These are phyloP conservation scores for Camponotus pennsylvanicus DNA, from an alignment of 1,140 invertebrate genomes.

Conservation along the genomic window DNA sequence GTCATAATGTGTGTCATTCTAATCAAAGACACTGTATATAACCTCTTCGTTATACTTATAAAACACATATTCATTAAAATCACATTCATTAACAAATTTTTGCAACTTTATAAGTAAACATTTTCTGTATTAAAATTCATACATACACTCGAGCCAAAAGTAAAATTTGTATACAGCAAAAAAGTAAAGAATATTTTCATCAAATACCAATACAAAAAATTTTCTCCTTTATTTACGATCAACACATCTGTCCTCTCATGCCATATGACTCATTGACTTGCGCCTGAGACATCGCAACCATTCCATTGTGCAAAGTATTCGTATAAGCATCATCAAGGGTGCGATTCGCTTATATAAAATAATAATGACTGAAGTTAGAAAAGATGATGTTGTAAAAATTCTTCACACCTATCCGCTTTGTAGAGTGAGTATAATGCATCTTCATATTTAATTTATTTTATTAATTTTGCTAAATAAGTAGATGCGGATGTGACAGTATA, in stretches of 20 bases:
- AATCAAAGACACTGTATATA: not conserved
- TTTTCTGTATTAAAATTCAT: not conserved
- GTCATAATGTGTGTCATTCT: not conserved
- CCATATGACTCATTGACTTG: conserved; percentile 54
- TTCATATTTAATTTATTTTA: not conserved
- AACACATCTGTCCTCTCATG: not conserved
- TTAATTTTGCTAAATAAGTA: conserved; percentile 12
- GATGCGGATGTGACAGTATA: not conserved
- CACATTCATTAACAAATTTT: not conserved
- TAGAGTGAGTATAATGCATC: conserved; percentile 79
- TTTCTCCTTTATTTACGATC: conserved; percentile 3
- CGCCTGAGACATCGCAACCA: conserved; percentile 73
- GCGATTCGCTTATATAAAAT: conserved; percentile 48
- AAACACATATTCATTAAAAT: not conserved
- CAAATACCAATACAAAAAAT: not conserved
- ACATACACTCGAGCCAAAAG: not conserved
- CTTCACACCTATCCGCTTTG: conserved; percentile 84
- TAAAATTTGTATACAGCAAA: not conserved
- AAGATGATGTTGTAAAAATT: conserved; percentile 84
- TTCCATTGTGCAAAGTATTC: conserved; percentile 19
- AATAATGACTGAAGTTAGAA: conserved; percentile 84
- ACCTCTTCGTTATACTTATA: not conserved
- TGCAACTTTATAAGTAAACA: not conserved
- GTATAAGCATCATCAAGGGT: conserved; percentile 37
- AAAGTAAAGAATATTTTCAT: not conserved